Base-by-base conservation (phyloP, 2,888 invertebrate genomes). In the Notodonta dromedarius region DNA sequence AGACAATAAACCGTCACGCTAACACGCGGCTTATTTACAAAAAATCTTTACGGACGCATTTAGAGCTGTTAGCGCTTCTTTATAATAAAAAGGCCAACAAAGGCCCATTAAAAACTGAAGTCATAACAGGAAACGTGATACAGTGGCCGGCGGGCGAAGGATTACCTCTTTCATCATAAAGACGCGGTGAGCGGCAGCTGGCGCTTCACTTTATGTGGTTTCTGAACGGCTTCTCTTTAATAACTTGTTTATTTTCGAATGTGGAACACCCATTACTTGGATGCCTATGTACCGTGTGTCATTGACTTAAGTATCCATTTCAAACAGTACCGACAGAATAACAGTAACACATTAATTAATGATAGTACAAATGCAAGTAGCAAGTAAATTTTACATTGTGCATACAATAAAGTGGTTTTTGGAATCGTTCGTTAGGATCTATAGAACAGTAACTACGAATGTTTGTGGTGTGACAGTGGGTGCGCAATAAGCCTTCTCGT, bases 51-150 rank as follows among this genome's bases (percentile, higher is more conserved):
- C 77, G 77, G 78, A 81, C 82, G 74, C 78, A 85, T 89, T 89
- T 85, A 86, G 85, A 86, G 79, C 76, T 85, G 83, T 87, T 85
- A 87, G 82, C 84, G 81, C 84, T 86, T 84, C 84, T 87, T 88
- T 80, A 87, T 86, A 84, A 87, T 87, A 87, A 89, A 88, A 86
- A 79, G 79, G 76, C 82, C 78, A 87, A 91, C 88, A 91, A 91
- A 91, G 86, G 80, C 76, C 79, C 82, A 89, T 91, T 89, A 91
- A 93, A 91, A 91, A 89, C 85, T 91, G 79, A 88, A 92, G 90
- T 91, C 89, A 93, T 93, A 93, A 93, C 92, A 91, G 91, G 93
- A 91, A 93, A 93, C 80, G 80, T 89, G 92, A 93, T 93, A 91
- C 85, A 84, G 87, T 85, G 88, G 86, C 83, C 77, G 83, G 82